Evolutionary conservation across 1,140 invertebrate species (phyloP).

Genomic region (Theocolax elegans): DNA sequence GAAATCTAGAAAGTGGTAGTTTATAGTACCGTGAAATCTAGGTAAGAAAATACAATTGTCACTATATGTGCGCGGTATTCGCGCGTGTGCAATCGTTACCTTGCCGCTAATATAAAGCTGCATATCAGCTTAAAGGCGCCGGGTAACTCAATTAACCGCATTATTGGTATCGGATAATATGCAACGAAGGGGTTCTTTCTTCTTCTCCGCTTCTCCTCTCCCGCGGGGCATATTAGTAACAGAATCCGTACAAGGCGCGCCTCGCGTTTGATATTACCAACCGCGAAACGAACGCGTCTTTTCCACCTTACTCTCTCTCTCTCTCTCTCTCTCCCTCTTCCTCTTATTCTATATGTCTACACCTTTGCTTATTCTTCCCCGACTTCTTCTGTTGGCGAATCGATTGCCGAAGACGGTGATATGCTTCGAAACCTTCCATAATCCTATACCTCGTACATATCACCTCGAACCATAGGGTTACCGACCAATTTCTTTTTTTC

Average conservation of each 20-base stretch:
- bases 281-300: conserved; percentile 47
- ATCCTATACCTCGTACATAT: background rate
- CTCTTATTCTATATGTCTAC: background rate
- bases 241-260: conserved; percentile 64
- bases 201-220: conserved; percentile 37
- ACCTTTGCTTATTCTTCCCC: too few species aligned
- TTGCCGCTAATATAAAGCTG: conserved; percentile 59
- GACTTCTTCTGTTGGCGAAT: too few species aligned
- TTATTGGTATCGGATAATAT: conserved; percentile 70
- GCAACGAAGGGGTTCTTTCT: conserved; percentile 61
- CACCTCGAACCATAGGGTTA: too few species aligned
- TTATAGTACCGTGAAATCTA: too few species aligned
- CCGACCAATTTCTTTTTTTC: too few species aligned
- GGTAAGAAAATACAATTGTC: too few species aligned
- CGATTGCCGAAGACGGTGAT: too few species aligned
- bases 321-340: background rate
- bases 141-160: conserved; percentile 67
- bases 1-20: background rate
- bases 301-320: background rate
- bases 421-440: background rate
- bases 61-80: too few species aligned
- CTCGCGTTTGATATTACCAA: conserved; percentile 68
- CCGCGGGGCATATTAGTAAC: conserved; percentile 65
- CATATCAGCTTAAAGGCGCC: conserved; percentile 65
- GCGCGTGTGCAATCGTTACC: conserved; percentile 35